These are phyloP conservation scores for Adineta ricciae DNA, from an alignment of 2,888 invertebrate genomes.

Conservation along the genomic window DNA sequence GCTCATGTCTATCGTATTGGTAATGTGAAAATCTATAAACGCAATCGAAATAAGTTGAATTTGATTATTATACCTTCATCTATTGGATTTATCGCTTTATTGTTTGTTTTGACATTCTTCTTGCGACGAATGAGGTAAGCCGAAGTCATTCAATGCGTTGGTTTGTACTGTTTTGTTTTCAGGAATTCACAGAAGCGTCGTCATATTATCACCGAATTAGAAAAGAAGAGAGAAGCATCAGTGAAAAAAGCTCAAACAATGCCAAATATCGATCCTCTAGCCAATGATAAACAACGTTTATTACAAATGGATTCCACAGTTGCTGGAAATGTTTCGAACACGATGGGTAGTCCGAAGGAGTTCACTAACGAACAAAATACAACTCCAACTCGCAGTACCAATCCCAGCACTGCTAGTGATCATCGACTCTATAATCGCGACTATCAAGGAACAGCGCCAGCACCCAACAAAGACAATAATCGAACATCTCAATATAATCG, in stretches of 20 bases:
- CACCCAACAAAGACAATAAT: background rate
- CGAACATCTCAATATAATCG: background rate
- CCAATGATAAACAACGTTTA: slow-evolving; percentile 1
- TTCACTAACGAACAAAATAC: background rate
- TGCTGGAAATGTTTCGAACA: background rate
- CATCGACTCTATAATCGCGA: background rate
- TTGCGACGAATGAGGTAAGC: background rate
- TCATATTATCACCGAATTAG: background rate
- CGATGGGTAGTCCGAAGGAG: background rate
- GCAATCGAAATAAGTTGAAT: background rate
- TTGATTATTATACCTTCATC: background rate
- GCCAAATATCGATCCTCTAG: background rate
- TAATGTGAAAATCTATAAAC: background rate
- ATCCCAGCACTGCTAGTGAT: background rate
- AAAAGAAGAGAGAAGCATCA: background rate
- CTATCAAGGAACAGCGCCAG: background rate
- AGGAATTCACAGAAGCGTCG: background rate
- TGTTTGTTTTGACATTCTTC: background rate
- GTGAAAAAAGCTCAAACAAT: background rate
- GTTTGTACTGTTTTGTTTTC: background rate
- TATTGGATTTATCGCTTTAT: background rate
- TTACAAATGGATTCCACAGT: background rate
- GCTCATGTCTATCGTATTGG: background rate
- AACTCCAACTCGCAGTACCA: background rate
- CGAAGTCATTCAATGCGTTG: too few species aligned